These are phyloP conservation scores for Acrocephalus scirpaceus DNA, from an alignment of 2,797 vertebrate genomes.

Conservation along the genomic window DNA sequence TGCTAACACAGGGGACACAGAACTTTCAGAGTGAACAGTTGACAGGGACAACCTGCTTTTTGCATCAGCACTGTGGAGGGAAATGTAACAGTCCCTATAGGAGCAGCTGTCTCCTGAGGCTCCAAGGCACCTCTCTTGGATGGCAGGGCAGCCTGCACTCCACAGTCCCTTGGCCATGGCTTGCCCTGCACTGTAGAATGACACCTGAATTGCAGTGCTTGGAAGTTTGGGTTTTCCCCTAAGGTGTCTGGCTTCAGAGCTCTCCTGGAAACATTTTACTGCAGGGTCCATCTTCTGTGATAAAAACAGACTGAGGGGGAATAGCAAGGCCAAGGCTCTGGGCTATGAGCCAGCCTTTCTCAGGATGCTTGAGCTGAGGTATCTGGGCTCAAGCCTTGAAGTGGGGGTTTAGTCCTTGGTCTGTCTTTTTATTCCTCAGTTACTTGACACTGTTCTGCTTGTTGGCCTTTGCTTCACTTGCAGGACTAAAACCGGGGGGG, in stretches of 20 bases:
- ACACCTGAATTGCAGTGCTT: not conserved
- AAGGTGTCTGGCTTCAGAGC: not conserved
- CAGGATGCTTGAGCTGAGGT: not conserved
- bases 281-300: not conserved
- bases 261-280: not conserved
- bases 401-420: not conserved
- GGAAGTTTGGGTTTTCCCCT: not conserved
- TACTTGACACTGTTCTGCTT: not conserved
- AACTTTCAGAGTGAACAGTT: not conserved
- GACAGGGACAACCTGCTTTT: not conserved
- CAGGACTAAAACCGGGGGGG: not conserved
- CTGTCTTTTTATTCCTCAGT: not conserved
- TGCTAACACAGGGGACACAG: conserved; percentile 24
- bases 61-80: not conserved
- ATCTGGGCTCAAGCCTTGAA: not conserved
- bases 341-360: not conserved
- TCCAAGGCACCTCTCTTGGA: not conserved
- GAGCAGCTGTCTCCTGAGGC: not conserved
- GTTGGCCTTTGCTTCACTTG: not conserved
- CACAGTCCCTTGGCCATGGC: accelerated
- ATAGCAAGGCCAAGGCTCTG: not conserved
- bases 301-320: not conserved
- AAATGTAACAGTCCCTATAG: not conserved
- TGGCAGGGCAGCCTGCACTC: not conserved
- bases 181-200: not conserved